Evolutionary conservation across 2,797 vertebrate species (phyloP), one percentile per base, ranked within the genome.

Genomic region (Typhlichthys eigenmanni): DNA sequence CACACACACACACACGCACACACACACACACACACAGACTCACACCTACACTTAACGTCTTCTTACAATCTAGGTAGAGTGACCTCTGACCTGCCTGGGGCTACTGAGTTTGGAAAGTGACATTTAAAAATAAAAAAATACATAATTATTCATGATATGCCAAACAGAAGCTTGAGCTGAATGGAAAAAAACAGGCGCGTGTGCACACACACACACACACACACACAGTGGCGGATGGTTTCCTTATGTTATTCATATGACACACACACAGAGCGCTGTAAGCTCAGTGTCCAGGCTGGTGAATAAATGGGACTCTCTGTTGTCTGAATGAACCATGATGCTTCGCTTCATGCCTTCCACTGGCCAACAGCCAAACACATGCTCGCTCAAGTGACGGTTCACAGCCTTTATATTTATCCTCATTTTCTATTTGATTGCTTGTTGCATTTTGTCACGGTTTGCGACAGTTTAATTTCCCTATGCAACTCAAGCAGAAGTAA

Each of bases 41-140:
- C 13, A 57, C 53, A 60, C 38, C 13, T 29, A 34, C 58, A 49
- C 19, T 19, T 46, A 64, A 58, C 17, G 3, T 14, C 24, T 13
- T 14, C 14, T 29, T 24, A 16, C 34, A 7, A 54, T 13, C 11
- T 5, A 19, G 56, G 46, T 38, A 64, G 43, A 12, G 58, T 54
- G 59, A 72, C 67, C 50, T 1, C 34, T 54, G 59, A 72, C 67
- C 50, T 1, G 43, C 67, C 60, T n/a, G 60, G 69, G 89, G 88
- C 78, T 80, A 86, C 56, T 29, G 82, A 74, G 88, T 90, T 88
- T 85, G 77, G 72, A 84, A 75, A 84, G 71, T 91, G 88, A 90
- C 89, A 89, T 90, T 91, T 91, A 66, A 78, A 83, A 38, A 38
- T 8, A 38, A 38, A 38, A 1, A 38, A 38, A 38, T 38, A 38